A percentile compares a stretch with the other conserved stretches of the same genome.
Evolutionary conservation across 2,888 invertebrate species (phyloP).

Genomic region (Lochmaea capreae): DNA sequence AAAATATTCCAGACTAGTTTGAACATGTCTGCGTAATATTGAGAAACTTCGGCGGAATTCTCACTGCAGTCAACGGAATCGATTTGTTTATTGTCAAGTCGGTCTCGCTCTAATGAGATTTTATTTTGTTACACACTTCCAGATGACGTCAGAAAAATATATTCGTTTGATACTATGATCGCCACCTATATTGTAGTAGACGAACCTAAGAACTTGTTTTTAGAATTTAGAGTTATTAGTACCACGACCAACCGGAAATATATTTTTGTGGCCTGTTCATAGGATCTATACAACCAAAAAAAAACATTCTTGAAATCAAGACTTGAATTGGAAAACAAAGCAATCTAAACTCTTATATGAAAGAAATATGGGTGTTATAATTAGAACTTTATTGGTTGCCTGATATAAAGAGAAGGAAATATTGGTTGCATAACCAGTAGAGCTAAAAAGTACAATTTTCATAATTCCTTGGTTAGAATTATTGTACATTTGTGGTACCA

Average conservation of each 20-base stretch:
- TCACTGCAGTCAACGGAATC: not conserved
- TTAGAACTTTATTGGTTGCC: not conserved
- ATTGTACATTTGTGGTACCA: too few species aligned
- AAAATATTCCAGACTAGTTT: not conserved
- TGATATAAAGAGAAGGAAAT: not conserved
- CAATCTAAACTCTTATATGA: too few species aligned
- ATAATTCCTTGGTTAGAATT: too few species aligned
- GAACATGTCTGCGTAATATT: not conserved
- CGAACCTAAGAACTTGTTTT: not conserved
- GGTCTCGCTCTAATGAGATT: not conserved
- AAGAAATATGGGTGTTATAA: too few species aligned
- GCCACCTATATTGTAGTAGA: conserved; percentile 4
- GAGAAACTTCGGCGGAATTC: not conserved
- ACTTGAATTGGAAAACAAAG: too few species aligned
- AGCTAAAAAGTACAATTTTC: not conserved
- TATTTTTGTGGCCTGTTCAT: not conserved
- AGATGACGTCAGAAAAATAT: conserved; percentile 6
- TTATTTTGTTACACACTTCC: not conserved
- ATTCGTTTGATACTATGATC: not conserved
- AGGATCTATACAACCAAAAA: too few species aligned
- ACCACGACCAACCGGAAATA: not conserved
- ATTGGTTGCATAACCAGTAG: not conserved
- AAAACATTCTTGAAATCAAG: too few species aligned
- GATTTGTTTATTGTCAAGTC: not conserved
- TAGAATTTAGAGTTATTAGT: not conserved